Evolutionary conservation across 2,888 invertebrate species (phyloP), one percentile per base, ranked within the genome.

Genomic region (Drosophila anomalata): DNA sequence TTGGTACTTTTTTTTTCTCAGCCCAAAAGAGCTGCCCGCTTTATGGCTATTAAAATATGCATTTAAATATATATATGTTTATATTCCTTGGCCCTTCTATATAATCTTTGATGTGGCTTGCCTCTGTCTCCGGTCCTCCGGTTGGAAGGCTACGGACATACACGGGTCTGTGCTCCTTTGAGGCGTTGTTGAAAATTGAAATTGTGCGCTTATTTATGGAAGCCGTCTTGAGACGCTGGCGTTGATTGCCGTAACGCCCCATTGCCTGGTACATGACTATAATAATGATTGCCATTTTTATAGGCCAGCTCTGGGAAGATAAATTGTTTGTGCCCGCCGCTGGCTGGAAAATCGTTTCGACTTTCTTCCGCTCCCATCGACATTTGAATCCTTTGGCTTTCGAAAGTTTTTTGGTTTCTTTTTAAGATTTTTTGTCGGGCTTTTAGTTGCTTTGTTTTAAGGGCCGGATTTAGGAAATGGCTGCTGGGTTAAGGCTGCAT

Each of bases 201-300:
- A 87, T 77, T 82, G 75, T 85, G 86, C 75, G 86, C 75, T 72
- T 87, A 81, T 87, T 82, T 87, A 72, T 79, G 74, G 68, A 77
- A 61, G 31, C 24, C 71, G 75, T 52, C 61, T 48, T 78, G 73
- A 55, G 57, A 59, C 82, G 66, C 75, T 78, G 77, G 88, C 82
- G 82, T 82, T 82, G 82, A 82, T 82, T 82, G 88, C 86, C 73
- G 82, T 87, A 77, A 87, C 88, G 88, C 82, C 82, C 88, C 82
- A 78, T 82, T 85, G 88, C 82, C 86, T 81, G 81, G 87, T 70
- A 85, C 88, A 85, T 81, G 82, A 72, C 79, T 81, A 76, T 83
- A 82, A 82, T 82, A 87, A 82, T 87, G 86, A 85, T 87, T 81
- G 75, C 74, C 54, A 52, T 69, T 87, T 83, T 87, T 87, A 82